phyloP scores from a whole-genome alignment of 2,113 vertebrate genomes.

The Oceanodroma tethys region DNA sequence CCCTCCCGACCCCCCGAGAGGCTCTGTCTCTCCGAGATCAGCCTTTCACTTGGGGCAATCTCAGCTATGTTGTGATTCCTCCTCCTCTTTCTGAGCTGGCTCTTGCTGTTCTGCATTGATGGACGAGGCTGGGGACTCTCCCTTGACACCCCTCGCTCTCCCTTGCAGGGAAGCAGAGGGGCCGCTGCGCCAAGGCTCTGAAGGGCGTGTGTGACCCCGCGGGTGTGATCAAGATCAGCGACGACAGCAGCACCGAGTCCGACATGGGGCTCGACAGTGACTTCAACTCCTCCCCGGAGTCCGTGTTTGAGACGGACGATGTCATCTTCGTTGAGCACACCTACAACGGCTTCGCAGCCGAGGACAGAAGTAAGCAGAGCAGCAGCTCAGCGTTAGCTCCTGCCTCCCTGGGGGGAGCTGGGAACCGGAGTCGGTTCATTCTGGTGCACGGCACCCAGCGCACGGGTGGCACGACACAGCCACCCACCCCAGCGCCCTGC shows the following conservation, averaged over 20 bases:
- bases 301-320: slow-evolving; percentile 86
- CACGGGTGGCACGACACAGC: background rate
- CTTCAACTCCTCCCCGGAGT: slow-evolving; percentile 94
- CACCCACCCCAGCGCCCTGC: background rate
- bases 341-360: background rate
- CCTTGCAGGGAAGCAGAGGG: slow-evolving; percentile 78
- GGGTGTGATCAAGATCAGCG: slow-evolving; percentile 87
- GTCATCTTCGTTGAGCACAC: slow-evolving; percentile 87
- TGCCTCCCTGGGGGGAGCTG: background rate
- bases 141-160: accelerated
- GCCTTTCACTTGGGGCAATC: background rate
- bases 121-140: accelerated
- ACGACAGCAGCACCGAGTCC: slow-evolving; percentile 91
- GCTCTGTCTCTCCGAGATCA: background rate
- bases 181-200: slow-evolving; percentile 78
- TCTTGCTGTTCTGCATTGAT: background rate
- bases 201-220: slow-evolving; percentile 68
- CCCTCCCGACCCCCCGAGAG: background rate
- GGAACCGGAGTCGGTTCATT: background rate
- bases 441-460: background rate
- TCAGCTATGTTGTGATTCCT: background rate
- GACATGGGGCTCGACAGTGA: slow-evolving; percentile 90
- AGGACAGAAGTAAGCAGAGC: slow-evolving; percentile 62
- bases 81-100: background rate
- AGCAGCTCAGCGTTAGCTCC: background rate